Conservation (phyloP, 2,113 vertebrate species). For the Phaetusa simplex region DNA sequence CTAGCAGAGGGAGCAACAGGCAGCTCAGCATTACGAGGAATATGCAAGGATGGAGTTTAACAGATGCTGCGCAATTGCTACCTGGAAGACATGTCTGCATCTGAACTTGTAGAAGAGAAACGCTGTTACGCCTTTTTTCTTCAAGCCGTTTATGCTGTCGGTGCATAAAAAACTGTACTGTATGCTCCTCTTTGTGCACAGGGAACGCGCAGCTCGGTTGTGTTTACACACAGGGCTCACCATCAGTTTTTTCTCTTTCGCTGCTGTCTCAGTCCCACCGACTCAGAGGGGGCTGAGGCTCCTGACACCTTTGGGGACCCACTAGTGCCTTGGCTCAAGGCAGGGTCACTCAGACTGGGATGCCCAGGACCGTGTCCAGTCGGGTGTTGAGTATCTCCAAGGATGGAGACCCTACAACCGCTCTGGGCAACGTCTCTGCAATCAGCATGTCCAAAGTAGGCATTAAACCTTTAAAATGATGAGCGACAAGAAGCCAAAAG, state of each 20-base stretch:
- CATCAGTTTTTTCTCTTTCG: not conserved
- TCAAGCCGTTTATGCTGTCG: not conserved
- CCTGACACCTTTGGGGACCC: fast-evolving
- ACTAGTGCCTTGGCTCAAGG: not conserved
- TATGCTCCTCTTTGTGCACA: not conserved
- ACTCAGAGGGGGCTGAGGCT: not conserved
- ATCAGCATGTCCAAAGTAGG: not conserved
- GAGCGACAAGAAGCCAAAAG: not conserved
- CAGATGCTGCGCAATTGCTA: not conserved
- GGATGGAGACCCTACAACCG: not conserved
- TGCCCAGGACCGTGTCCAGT: not conserved
- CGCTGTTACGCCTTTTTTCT: not conserved
- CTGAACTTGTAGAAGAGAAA: not conserved
- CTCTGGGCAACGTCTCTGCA: not conserved
- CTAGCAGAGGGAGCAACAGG: not conserved
- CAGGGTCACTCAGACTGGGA: not conserved
- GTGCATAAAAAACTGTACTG: fast-evolving
- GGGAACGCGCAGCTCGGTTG: fast-evolving
- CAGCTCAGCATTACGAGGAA: not conserved
- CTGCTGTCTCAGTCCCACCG: not conserved
- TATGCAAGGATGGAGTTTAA: not conserved
- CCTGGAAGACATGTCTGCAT: not conserved
- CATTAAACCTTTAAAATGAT: not conserved
- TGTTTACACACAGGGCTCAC: not conserved
- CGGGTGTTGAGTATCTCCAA: not conserved